Evolutionary conservation across 2,113 vertebrate genomes (phyloP).

Genomic region (Crotalus helleri): DNA sequence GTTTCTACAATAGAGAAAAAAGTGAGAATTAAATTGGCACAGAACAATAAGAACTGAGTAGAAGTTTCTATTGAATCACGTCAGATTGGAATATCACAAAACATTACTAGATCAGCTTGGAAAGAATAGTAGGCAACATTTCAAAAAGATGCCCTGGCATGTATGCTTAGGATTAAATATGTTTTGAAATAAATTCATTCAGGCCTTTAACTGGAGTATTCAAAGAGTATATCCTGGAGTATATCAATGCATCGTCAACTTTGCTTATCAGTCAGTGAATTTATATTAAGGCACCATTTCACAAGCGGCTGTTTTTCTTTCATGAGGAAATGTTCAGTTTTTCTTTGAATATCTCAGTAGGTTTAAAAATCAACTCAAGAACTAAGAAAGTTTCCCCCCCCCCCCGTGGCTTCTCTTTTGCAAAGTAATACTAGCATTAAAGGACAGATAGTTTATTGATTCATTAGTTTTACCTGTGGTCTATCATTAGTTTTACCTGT

Average conservation of each 20-base stretch:
- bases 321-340: neutral
- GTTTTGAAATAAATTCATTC: neutral
- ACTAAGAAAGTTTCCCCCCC: neutral
- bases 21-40: neutral
- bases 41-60: neutral
- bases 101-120: neutral
- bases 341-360: neutral
- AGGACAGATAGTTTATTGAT: neutral
- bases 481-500: neutral
- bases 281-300: neutral
- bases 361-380: neutral
- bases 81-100: neutral
- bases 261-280: neutral
- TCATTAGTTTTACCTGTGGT: neutral
- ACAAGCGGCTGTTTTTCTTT: neutral
- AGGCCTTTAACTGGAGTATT: neutral
- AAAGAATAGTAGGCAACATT: neutral
- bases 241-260: neutral
- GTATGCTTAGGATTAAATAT: neutral
- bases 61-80: neutral
- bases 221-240: neutral
- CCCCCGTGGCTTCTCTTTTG: neutral
- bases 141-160: neutral
- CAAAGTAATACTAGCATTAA: slow-evolving; percentile 5
- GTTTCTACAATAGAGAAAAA: neutral